These are phyloP conservation scores for Ennomos fuscantarius DNA, from an alignment of 2,888 invertebrate species.

Conservation along the genomic window DNA sequence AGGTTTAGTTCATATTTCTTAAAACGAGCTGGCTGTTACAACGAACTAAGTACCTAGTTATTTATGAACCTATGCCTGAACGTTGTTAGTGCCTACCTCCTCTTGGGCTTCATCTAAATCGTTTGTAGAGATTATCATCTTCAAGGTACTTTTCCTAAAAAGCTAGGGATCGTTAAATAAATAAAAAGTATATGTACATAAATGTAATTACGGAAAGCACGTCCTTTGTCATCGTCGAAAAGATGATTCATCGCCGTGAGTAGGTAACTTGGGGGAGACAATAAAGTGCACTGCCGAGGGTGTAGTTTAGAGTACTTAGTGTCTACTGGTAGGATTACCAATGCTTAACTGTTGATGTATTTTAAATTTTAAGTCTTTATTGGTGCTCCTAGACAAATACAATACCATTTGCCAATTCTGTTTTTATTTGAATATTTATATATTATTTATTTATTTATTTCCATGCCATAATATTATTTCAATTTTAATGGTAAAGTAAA, in stretches of 20 bases:
- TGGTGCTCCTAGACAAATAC: background rate
- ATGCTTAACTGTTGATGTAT: no score
- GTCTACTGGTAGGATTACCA: no score
- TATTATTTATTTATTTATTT: no score
- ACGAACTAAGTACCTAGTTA: slow-evolving; percentile 10
- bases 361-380: background rate
- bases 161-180: slow-evolving; percentile 1
- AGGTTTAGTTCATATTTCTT: slow-evolving; percentile 1
- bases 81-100: no score
- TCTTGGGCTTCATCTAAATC: background rate
- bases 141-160: background rate
- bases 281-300: slow-evolving; percentile 35
- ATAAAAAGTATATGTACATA: background rate
- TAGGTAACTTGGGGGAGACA: slow-evolving; percentile 61
- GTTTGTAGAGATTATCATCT: background rate
- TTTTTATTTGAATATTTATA: no score
- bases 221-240: slow-evolving; percentile 64
- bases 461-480: no score
- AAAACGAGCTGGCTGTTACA: slow-evolving; percentile 8
- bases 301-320: background rate
- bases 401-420: no score
- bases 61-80: background rate
- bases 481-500: no score
- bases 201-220: slow-evolving; percentile 54
- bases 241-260: slow-evolving; percentile 78